A percentile compares a stretch with the other conserved stretches of the same genome.
These are phyloP conservation scores for Scytalopus superciliaris DNA, from an alignment of 2,113 vertebrate species.

Conservation along the genomic window DNA sequence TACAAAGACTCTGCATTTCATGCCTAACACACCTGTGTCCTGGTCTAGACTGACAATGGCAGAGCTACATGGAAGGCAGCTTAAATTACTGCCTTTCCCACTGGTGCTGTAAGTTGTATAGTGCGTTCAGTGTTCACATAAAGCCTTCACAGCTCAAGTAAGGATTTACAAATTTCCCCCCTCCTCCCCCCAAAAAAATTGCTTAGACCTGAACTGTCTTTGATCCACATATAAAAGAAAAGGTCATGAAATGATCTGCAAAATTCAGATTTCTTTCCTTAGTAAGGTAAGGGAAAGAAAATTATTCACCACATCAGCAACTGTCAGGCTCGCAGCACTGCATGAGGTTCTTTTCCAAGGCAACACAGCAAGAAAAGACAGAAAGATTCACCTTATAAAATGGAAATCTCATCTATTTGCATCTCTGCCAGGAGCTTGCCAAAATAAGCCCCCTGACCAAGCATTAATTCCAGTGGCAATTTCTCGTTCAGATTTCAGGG, in stretches of 20 bases:
- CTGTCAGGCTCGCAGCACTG: not conserved
- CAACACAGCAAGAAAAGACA: not conserved
- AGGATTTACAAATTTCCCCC: not conserved
- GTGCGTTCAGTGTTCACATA: not conserved
- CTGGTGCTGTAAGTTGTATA: not conserved
- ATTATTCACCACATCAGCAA: not conserved
- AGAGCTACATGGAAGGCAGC: not conserved
- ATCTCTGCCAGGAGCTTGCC: not conserved
- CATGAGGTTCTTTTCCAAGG: not conserved
- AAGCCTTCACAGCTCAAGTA: not conserved
- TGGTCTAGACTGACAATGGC: not conserved
- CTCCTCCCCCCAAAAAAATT: not conserved
- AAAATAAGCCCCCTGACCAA: not conserved
- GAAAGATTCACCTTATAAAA: constrained; percentile 18
- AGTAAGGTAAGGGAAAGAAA: not conserved
- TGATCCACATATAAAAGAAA: not conserved
- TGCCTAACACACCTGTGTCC: not conserved
- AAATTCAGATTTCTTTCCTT: not conserved
- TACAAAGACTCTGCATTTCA: not conserved
- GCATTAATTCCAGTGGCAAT: constrained; percentile 8
- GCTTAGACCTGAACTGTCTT: not conserved
- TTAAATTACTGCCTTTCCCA: not conserved
- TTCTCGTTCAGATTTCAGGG: constrained; percentile 5
- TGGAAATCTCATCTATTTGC: not conserved
- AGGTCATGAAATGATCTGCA: not conserved